Conservation (phyloP, 2,113 vertebrate species). For the Athene cunicularia region DNA sequence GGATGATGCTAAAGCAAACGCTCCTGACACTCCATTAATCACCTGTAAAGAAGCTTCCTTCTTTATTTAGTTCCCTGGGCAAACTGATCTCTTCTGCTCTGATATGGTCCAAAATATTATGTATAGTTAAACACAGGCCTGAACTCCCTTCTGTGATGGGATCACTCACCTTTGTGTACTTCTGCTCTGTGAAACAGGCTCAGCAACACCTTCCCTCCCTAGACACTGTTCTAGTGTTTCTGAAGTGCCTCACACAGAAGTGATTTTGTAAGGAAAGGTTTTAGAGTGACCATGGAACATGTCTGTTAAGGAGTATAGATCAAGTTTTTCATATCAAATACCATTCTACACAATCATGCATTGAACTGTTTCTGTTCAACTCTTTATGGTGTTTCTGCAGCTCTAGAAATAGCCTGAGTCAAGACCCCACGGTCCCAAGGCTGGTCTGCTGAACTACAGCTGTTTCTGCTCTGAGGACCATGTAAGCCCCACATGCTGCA, state of each 20-base stretch:
- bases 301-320: not conserved
- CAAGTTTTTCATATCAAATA: not conserved
- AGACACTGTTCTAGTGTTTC: not conserved
- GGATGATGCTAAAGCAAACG: not conserved
- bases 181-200: not conserved
- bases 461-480: not conserved
- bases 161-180: not conserved
- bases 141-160: not conserved
- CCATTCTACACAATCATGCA: not conserved
- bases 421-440: not conserved
- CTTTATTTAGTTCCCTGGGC: not conserved
- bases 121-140: not conserved
- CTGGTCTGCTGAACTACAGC: not conserved
- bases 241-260: not conserved
- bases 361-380: not conserved
- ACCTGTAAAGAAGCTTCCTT: not conserved
- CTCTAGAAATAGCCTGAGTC: not conserved
- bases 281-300: not conserved
- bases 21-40: not conserved
- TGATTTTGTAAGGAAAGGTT: not conserved
- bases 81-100: not conserved
- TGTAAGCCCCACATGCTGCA: accelerated
- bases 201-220: not conserved
- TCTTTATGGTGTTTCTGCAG: not conserved
- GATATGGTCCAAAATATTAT: not conserved